These are phyloP conservation scores for Leptoclinus maculatus DNA, from an alignment of 2,797 vertebrate species.

Conservation along the genomic window DNA sequence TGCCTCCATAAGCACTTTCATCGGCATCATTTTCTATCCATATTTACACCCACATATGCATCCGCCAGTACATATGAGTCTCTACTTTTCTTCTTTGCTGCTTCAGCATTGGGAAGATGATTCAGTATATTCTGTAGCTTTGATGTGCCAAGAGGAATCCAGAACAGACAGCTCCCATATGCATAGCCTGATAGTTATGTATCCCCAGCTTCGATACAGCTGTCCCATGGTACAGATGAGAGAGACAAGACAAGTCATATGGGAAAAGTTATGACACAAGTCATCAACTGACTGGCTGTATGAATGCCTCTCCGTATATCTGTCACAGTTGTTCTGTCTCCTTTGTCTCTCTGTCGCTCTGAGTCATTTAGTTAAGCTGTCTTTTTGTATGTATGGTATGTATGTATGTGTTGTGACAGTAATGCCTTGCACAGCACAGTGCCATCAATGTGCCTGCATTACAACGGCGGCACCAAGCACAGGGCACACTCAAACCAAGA, in stretches of 20 bases:
- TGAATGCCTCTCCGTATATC: slow-evolving; percentile 28
- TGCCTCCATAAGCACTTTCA: slow-evolving; percentile 7
- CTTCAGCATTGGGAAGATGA: slow-evolving; percentile 41
- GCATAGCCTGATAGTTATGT: slow-evolving; percentile 57
- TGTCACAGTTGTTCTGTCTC: slow-evolving; percentile 18
- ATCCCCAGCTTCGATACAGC: slow-evolving; percentile 53
- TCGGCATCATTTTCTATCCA: neutral
- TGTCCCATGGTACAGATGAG: slow-evolving; percentile 55
- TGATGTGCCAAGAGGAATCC: slow-evolving; percentile 57
- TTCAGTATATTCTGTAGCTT: slow-evolving; percentile 62
- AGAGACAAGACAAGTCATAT: slow-evolving; percentile 59
- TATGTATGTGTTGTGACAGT: slow-evolving; percentile 31
- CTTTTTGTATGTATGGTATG: slow-evolving; percentile 17
- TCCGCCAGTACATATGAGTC: slow-evolving; percentile 16
- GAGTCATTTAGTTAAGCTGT: slow-evolving; percentile 34
- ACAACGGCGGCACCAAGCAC: neutral
- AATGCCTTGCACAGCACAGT: neutral
- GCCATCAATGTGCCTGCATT: neutral
- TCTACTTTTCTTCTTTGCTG: slow-evolving; percentile 1
- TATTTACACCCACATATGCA: neutral
- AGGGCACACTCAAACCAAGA: neutral
- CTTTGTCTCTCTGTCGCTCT: slow-evolving; percentile 20
- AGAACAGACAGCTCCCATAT: slow-evolving; percentile 70
- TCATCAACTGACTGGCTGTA: slow-evolving; percentile 42
- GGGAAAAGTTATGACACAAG: slow-evolving; percentile 63